Conservation (phyloP, 2,113 vertebrate genomes). For the Anoplopoma fimbria region DNA sequence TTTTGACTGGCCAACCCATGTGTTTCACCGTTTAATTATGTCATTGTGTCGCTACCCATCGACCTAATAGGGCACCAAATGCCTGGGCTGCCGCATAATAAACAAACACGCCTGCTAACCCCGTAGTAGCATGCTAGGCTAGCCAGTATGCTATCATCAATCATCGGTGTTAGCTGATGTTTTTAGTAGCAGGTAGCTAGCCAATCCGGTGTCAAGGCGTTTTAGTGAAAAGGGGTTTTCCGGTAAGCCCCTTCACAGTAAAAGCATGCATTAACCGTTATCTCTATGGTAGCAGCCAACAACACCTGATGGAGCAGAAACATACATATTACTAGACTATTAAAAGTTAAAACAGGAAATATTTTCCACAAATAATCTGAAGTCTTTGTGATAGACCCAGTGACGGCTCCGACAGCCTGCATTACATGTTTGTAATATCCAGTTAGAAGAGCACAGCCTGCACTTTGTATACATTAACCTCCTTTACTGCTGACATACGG, state of each 20-base stretch:
- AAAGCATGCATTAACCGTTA: background rate
- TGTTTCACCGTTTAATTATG: accelerated
- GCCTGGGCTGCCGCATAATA: background rate
- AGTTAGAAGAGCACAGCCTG: too few relatives aligned
- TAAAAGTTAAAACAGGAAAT: background rate
- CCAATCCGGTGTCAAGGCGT: background rate
- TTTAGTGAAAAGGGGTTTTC: background rate
- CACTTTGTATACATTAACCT: background rate
- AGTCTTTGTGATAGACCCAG: too few relatives aligned
- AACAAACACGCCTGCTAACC: conserved; percentile 42
- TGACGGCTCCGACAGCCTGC: background rate
- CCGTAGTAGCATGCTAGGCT: conserved; percentile 36
- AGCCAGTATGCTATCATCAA: conserved; percentile 44
- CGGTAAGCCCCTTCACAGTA: conserved; percentile 36
- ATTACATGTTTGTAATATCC: background rate
- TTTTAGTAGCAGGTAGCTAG: conserved; percentile 43
- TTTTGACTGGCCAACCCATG: background rate
- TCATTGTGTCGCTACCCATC: background rate
- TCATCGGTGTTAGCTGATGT: conserved; percentile 52
- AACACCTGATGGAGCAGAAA: background rate
- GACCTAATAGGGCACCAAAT: background rate
- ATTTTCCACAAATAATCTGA: too few relatives aligned
- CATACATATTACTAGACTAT: background rate
- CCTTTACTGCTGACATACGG: background rate
- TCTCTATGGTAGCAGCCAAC: background rate